Base-by-base conservation (phyloP, 2,888 invertebrate genomes). In the Cosmopolites sordidus region DNA sequence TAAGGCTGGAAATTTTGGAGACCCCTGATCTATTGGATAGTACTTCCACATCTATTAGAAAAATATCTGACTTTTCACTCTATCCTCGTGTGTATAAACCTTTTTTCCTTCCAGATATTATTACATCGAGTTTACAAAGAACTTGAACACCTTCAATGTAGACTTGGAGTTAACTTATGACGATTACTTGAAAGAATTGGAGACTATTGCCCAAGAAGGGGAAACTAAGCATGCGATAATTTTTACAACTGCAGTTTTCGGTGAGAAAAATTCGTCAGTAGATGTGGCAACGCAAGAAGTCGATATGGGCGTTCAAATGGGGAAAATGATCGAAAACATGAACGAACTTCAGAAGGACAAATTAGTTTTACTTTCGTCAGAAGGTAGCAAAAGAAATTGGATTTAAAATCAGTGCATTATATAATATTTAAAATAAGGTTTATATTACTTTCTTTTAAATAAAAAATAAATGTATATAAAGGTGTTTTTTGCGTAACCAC, bases 111-210 rank as follows among this genome's bases (percentile, higher is more conserved):
- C 5, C 38, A 39, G 45, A 15, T 45, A 17, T 11, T 49, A 51
- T 16, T 40, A 45, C 18, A 45, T 45, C 1, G 16, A 51, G 29
- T 27, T 45, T 1, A 45, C 40, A 1, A 16, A 37, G 12, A 12
- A 39, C 17, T n/a, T 51, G 5, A 15, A 2, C 2, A 29, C 27
- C 16, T 8, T 45, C 14, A n/a, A 40, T 11, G 15, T 45, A 16
- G 30, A 38, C 9, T 18, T 45, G 12, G 18, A 39, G 14, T 15
- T 51, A 2, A 12, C 45, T 16, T 51, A 45, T 16, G 45, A 51
- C 27, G 17, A 45, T 1, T 51, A 39, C 16, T 27, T 45, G 33
- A 29, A 3, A 11, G 45, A 40, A 33, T 1, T 51, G n/a, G 22
- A 45, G 11, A 27, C 16, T 8, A 18, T 40, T 9, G 45, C 41